phyloP scores from a whole-genome alignment of 2,888 invertebrate species.

The Spodoptera littoralis region DNA sequence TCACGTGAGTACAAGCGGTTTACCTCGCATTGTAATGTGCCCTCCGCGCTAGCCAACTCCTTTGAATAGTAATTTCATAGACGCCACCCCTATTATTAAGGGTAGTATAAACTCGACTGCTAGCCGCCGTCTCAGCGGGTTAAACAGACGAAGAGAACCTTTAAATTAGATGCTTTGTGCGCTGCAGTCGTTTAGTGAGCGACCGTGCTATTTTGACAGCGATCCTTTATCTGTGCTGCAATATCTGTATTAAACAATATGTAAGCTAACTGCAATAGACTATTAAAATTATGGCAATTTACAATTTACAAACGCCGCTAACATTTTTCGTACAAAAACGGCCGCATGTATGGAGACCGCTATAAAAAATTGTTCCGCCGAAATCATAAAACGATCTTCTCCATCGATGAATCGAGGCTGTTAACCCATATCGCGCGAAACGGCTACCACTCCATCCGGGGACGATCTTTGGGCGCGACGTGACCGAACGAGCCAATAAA shows the following conservation, averaged over 20 bases:
- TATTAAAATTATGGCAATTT: slow-evolving; percentile 15
- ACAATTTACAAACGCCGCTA: slow-evolving; percentile 32
- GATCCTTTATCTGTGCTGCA: slow-evolving; percentile 46
- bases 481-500: slow-evolving; percentile 83
- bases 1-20: slow-evolving; percentile 77
- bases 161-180: slow-evolving; percentile 73
- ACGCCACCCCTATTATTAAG: slow-evolving; percentile 79
- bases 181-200: slow-evolving; percentile 61
- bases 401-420: slow-evolving; percentile 76
- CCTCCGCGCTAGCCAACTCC: slow-evolving; percentile 72
- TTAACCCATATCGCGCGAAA: slow-evolving; percentile 79
- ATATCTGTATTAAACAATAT: slow-evolving; percentile 38
- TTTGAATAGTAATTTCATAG: slow-evolving; percentile 81
- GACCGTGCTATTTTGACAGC: slow-evolving; percentile 48
- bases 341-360: slow-evolving; percentile 53
- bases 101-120: slow-evolving; percentile 76
- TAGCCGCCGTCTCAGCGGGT: slow-evolving; percentile 73
- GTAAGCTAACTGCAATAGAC: slow-evolving; percentile 5
- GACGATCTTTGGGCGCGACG: slow-evolving; percentile 80
- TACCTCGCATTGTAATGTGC: slow-evolving; percentile 76
- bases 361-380: slow-evolving; percentile 69
- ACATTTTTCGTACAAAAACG: slow-evolving; percentile 47
- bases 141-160: slow-evolving; percentile 71
- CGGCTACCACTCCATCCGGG: slow-evolving; percentile 73
- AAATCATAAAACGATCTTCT: slow-evolving; percentile 83